Conservation (phyloP, 2,888 invertebrate species). For the Acanthosoma haemorrhoidale region DNA sequence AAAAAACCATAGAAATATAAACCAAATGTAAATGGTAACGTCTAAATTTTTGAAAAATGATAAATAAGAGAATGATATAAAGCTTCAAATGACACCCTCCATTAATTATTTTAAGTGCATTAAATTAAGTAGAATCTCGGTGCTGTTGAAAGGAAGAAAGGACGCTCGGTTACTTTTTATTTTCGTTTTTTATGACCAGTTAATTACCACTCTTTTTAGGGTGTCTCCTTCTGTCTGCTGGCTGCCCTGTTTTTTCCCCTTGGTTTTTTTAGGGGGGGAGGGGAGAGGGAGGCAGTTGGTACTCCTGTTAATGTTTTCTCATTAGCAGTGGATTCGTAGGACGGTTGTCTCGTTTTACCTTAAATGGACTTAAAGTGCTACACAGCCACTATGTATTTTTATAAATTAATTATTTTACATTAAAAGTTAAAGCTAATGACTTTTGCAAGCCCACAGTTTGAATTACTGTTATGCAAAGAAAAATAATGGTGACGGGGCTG, state of each 20-base stretch:
- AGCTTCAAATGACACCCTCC: neutral
- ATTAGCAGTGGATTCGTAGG: neutral
- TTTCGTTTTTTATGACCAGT: neutral
- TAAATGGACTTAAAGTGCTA: too few species aligned
- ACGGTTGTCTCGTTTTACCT: neutral
- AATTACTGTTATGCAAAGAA: too few species aligned
- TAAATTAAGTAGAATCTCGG: constrained; percentile 7
- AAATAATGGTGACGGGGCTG: too few species aligned
- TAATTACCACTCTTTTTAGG: constrained; percentile 4
- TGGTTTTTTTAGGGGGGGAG: neutral
- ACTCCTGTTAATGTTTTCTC: neutral
- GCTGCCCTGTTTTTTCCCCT: neutral
- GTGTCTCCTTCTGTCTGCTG: neutral
- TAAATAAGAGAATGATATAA: too few species aligned
- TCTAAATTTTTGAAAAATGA: too few species aligned
- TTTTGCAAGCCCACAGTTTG: too few species aligned
- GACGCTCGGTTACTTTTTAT: neutral
- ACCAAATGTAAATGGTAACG: too few species aligned
- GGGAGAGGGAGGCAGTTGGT: neutral
- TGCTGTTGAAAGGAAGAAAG: neutral
- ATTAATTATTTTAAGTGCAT: neutral
- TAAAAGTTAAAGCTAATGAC: too few species aligned
- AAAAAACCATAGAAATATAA: too few species aligned
- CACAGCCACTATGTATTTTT: too few species aligned
- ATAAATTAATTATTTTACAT: too few species aligned